A percentile compares a stretch with the other conserved stretches of the same genome.
phyloP scores from a whole-genome alignment of 2,797 vertebrate genomes.

The Mus caroli region DNA sequence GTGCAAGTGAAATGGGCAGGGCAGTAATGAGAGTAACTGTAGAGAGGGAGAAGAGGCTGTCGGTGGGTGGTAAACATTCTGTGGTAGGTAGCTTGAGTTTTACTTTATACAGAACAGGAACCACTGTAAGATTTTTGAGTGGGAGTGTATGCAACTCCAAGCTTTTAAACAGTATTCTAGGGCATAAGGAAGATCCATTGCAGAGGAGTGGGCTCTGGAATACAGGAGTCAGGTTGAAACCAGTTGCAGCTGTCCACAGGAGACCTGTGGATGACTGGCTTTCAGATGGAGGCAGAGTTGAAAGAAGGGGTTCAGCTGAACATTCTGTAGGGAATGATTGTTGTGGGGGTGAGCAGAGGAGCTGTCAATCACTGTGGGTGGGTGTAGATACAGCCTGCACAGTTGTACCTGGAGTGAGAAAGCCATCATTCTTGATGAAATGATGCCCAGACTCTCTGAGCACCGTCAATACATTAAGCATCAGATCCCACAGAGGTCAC shows the following conservation, averaged over 20 bases:
- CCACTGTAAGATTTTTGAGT: conserved; percentile 9
- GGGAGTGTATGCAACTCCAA: neutral
- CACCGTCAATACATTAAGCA: conserved; percentile 45
- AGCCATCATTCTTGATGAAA: conserved; percentile 4
- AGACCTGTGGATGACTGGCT: neutral
- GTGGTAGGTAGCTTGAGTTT: neutral
- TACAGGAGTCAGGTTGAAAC: neutral
- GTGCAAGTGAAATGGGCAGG: neutral
- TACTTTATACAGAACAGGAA: neutral
- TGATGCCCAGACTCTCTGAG: neutral
- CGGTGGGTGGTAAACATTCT: too few relatives aligned
- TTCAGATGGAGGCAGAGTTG: neutral
- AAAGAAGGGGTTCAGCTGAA: neutral
- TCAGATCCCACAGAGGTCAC: conserved; percentile 15
- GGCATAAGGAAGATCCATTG: neutral
- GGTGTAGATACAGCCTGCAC: neutral
- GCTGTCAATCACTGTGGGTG: neutral
- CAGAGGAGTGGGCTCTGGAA: neutral
- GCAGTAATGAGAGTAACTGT: neutral
- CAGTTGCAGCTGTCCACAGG: neutral
- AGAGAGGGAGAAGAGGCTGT: neutral
- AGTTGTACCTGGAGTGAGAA: neutral
- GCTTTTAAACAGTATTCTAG: conserved; percentile 8
- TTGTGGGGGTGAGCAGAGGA: neutral
- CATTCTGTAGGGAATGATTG: neutral